These are phyloP conservation scores for Apodemia zela DNA, from an alignment of 2,888 invertebrate genomes.

Conservation along the genomic window DNA sequence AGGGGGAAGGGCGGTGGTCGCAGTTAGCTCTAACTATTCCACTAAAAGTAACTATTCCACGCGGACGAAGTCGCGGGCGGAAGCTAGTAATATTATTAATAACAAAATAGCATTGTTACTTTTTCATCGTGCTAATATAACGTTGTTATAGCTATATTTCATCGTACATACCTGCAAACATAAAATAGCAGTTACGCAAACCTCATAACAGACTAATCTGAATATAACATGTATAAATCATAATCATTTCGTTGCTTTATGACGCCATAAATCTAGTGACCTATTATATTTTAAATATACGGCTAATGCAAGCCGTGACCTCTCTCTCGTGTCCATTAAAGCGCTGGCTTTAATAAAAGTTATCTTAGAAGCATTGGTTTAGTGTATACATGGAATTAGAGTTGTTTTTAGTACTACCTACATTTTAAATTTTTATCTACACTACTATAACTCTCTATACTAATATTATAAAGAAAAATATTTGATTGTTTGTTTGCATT, in stretches of 20 bases:
- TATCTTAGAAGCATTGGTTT: slow-evolving; percentile 15
- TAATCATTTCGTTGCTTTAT: slow-evolving; percentile 30
- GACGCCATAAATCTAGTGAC: slow-evolving; percentile 35
- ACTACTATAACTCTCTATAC: no score
- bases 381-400: not conserved
- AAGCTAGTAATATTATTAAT: no score
- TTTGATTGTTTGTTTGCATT: no score
- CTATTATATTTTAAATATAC: slow-evolving; percentile 33
- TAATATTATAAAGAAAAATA: no score
- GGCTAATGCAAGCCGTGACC: slow-evolving; percentile 38
- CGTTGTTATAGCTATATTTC: not conserved
- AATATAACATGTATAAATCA: slow-evolving; percentile 27
- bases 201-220: slow-evolving; percentile 13
- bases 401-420: not conserved
- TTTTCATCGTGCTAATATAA: not conserved
- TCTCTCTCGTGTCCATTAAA: slow-evolving; percentile 27
- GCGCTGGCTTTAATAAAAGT: slow-evolving; percentile 11
- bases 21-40: no score
- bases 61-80: no score
- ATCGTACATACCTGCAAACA: not conserved
- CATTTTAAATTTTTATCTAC: no score
- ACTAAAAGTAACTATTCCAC: no score
- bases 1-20: no score
- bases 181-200: slow-evolving; percentile 5
- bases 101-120: not conserved